Base-by-base conservation (phyloP, 2,888 invertebrate genomes). In the Slavum lentiscoides region DNA sequence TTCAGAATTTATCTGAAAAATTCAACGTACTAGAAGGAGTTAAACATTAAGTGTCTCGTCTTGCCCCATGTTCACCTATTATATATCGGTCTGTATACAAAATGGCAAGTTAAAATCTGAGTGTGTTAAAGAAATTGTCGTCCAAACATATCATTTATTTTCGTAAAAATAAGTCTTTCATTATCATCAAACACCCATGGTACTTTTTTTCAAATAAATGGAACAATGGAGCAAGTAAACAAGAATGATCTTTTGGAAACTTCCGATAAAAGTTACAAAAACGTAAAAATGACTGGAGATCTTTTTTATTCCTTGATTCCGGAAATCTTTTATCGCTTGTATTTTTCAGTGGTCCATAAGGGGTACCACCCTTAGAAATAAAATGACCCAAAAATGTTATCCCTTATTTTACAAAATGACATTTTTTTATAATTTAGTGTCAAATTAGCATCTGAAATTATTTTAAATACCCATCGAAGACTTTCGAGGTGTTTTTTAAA, bases 251-350 rank as follows among this genome's bases (percentile, higher is more conserved):
- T 55, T 58, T 5, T 0, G 55, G 30, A 19, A 70, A 70, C 30
- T 70, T 70, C 4, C 55, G 43, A 6, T 67, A 67, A 6, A 67
- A 67, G 15, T 67, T 43, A 6, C 67, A 67, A 21, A 67, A 67
- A 19, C 70, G 55, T 4, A 70, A 5, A 19, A 70, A 70, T 11
- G 70, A 70, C 3, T 58, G 55, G 0, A 58, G n/a, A 6, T 70
- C 37, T 58, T 70, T 70, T 70, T 58, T 70, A 9, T 55, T 37
- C 1, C 55, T 5, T 8, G 69, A 17, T 30, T 13, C 21, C 2
- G 67, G 43, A 67, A 67, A 11, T 67, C 49, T 43, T n/a, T 6
- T n/a, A 70, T 30, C 9, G 37, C 70, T 70, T 58, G 17, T 2
- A 58, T 19, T 37, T 70, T 70, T 5, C 17, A 19, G 1, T n/a